phyloP scores from a whole-genome alignment of 2,113 vertebrate species.

The Malurus alboscapulatus region DNA sequence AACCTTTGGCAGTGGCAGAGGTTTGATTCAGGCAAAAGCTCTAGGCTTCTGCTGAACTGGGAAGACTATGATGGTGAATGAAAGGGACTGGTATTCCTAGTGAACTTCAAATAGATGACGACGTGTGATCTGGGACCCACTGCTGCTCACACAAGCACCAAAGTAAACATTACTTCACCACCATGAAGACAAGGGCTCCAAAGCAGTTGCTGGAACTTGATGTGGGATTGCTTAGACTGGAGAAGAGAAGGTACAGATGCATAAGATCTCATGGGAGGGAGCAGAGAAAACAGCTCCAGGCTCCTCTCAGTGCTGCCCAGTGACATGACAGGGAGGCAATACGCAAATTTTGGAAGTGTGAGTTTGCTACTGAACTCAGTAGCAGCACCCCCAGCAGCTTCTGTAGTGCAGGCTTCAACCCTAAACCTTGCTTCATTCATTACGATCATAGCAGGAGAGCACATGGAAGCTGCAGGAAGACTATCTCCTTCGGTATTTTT shows the following conservation, averaged over 20 bases:
- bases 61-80: not conserved
- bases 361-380: not conserved
- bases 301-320: not conserved
- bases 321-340: not conserved
- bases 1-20: not conserved
- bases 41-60: not conserved
- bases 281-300: not conserved
- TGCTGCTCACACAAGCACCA: not conserved
- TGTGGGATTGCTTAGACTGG: not conserved
- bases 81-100: not conserved
- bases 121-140: not conserved
- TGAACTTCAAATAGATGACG: not conserved
- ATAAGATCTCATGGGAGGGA: not conserved
- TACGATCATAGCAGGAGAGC: not conserved
- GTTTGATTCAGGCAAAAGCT: not conserved
- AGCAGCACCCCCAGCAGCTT: not conserved
- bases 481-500: not conserved
- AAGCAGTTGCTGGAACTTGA: not conserved
- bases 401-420: not conserved
- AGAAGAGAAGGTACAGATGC: not conserved
- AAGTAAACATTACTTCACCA: not conserved
- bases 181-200: accelerated
- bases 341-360: not conserved
- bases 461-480: not conserved
- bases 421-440: not conserved